A percentile compares a stretch with the other conserved stretches of the same genome.
Conservation (phyloP, 1,140 invertebrate genomes). For the Drosophila takahashii region DNA sequence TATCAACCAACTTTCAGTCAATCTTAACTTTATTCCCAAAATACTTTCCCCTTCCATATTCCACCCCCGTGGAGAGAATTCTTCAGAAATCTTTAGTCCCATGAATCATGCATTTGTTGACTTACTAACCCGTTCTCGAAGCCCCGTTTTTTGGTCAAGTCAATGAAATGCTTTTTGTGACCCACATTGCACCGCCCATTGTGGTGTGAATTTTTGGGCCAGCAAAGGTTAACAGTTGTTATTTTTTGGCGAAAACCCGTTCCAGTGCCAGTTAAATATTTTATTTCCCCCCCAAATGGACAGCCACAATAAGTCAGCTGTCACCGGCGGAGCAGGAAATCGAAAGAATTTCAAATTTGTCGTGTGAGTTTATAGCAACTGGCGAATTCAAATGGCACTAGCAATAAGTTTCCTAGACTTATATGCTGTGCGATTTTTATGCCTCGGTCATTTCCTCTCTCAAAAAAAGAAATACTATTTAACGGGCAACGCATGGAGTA, state of each 20-base stretch:
- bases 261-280: conserved; percentile 40
- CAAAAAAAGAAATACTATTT: conserved; percentile 46
- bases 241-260: conserved; percentile 51
- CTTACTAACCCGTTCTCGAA: conserved; percentile 69
- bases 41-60: not conserved
- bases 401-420: conserved; percentile 41
- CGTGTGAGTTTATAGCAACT: conserved; percentile 15
- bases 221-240: conserved; percentile 64
- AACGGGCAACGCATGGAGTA: conserved; percentile 56
- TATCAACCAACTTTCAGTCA: not conserved
- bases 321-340: conserved; percentile 56
- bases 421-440: conserved; percentile 55
- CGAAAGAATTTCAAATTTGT: conserved; percentile 53
- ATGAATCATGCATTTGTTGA: conserved; percentile 61
- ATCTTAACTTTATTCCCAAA: conserved; percentile 6
- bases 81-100: conserved; percentile 33
- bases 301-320: conserved; percentile 58
- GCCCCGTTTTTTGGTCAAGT: conserved; percentile 46
- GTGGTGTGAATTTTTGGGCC: conserved; percentile 42
- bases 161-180: conserved; percentile 65
- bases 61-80: conserved; percentile 15
- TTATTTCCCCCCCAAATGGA: conserved; percentile 13
- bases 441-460: conserved; percentile 59
- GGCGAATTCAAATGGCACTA: conserved; percentile 26
- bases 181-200: conserved; percentile 62